These are phyloP conservation scores for Brachionus calyciflorus DNA, from an alignment of 1,140 invertebrate species.

Conservation along the genomic window DNA sequence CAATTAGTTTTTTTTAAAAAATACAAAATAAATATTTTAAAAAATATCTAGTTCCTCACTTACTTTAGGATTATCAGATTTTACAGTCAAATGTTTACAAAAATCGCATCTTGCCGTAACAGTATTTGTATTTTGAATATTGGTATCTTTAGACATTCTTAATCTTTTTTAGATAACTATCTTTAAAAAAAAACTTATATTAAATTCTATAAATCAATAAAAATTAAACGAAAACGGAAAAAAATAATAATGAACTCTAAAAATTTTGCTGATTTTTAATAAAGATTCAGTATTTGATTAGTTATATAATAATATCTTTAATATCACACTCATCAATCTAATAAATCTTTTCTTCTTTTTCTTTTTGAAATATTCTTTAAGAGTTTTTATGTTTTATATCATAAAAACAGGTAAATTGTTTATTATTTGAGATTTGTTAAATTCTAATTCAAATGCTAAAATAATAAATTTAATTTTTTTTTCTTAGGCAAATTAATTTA, in stretches of 20 bases:
- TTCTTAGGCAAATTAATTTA: not conserved
- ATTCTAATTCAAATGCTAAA: conserved; percentile 38
- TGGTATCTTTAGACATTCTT: conserved; percentile 9
- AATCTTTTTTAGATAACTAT: not conserved
- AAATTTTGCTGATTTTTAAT: too few relatives aligned
- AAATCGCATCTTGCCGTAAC: conserved; percentile 1
- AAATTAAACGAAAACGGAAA: too few relatives aligned
- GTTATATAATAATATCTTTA: conserved; percentile 1
- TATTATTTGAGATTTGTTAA: not conserved
- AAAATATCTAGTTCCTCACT: too few relatives aligned
- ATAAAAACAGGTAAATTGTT: conserved; percentile 44
- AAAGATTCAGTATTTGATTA: not conserved
- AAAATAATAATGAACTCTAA: too few relatives aligned
- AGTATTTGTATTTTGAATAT: not conserved
- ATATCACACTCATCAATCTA: conserved; percentile 12
- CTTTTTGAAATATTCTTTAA: conserved; percentile 16
- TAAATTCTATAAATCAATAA: too few relatives aligned
- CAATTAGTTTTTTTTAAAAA: not conserved
- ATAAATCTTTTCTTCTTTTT: conserved; percentile 12
- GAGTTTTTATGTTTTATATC: not conserved
- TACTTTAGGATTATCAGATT: not conserved
- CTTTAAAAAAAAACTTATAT: too few relatives aligned
- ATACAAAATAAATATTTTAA: not conserved
- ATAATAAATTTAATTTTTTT: conserved; percentile 33
- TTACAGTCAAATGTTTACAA: conserved; percentile 10